phyloP scores from a whole-genome alignment of 2,888 invertebrate species.

The Aspidiotus destructor region DNA sequence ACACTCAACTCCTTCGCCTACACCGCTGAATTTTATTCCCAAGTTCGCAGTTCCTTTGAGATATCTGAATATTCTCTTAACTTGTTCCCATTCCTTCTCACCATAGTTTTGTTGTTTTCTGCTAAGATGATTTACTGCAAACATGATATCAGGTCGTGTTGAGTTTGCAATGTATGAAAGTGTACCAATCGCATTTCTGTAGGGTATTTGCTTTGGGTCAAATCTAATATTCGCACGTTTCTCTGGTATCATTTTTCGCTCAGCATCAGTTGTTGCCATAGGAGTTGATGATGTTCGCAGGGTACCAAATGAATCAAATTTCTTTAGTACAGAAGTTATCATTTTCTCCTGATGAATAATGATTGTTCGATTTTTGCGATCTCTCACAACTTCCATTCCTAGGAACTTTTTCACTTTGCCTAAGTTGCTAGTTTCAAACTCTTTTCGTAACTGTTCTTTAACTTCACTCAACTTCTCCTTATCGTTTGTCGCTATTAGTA shows the following conservation, averaged over 20 bases:
- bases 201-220: neutral
- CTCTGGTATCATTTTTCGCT: neutral
- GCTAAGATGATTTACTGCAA: neutral
- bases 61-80: neutral
- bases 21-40: neutral
- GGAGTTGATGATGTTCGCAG: no score
- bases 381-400: neutral
- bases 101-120: neutral
- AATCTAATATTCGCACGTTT: neutral
- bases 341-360: neutral
- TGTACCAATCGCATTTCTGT: neutral
- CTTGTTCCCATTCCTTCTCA: neutral
- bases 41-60: conserved; percentile 4
- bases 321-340: neutral
- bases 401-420: neutral
- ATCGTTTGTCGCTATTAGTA: neutral
- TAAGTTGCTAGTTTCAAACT: neutral
- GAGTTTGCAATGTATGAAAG: neutral
- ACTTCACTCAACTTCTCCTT: neutral
- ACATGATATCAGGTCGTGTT: neutral
- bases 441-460: neutral
- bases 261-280: no score
- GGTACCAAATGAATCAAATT: neutral
- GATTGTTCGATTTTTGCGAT: neutral
- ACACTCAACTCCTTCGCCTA: neutral